Evolutionary conservation across 2,797 vertebrate genomes (phyloP), one percentile per base, ranked within the genome.

Genomic region (Nyctalus aviator): DNA sequence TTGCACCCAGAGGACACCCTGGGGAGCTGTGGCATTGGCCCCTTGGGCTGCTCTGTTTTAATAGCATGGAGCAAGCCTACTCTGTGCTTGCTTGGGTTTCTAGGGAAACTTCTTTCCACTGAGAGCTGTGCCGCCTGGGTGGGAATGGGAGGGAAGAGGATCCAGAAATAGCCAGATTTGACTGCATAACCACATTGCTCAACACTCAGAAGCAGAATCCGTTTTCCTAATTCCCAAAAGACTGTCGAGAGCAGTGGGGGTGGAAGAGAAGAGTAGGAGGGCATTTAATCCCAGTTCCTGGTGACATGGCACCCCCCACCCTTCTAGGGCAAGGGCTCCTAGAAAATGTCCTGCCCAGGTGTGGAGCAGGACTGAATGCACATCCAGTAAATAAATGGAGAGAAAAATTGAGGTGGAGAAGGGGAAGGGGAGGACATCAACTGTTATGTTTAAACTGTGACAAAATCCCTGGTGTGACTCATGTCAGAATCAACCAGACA

Each of bases 151-250:
- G 92, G 82, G 75, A 88, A 91, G 53, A 96, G 64, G 95, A 97
- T 97, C 97, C 95, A 96, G 97, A 98, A 98, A 97, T 78, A 97
- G 77, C 88, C 69, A 30, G 77, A 90, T 97, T 87, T 97, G 97
- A 96, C 90, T 68, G 84, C 90, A 94, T 83, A 73, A 92, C 89
- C 41, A 23, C 77, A 95, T 96, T 96, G 95, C 90, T 96, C 91
- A 92, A 96, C 97, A 75, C 72, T 88, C 85, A 95, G 95, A 91
- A 82, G 84, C 93, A 76, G 94, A 94, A 57, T 94, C 57, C 10
- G 82, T 88, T 92, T 93, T 77, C 48, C 83, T 93, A 62, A 73
- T 68, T 91, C 88, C 90, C 88, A 32, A n/a, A 84, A 72, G 66
- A 35, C n/a, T 53, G 41, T 30, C 32, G 66, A 90, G 73, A 89